phyloP scores from a whole-genome alignment of 1,140 invertebrate species.

The Metaphire vulgaris region DNA sequence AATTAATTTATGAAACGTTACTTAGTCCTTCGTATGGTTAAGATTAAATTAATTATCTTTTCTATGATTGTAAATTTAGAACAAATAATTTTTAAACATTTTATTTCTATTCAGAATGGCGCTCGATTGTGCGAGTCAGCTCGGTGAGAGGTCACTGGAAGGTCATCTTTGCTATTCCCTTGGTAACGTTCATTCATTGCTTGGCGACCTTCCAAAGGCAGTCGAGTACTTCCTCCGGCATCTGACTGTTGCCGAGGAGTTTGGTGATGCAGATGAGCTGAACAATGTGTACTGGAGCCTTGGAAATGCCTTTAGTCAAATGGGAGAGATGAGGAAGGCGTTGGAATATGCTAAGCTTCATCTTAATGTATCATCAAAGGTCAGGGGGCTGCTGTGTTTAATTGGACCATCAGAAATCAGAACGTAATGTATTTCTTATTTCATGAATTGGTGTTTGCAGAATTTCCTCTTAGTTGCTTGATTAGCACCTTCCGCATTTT shows the following conservation, averaged over 20 bases:
- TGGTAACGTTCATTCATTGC: conserved; percentile 92
- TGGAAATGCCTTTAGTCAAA: conserved; percentile 85
- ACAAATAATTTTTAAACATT: no score
- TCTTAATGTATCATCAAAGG: conserved; percentile 82
- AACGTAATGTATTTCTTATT: neutral
- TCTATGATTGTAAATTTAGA: no score
- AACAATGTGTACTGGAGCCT: conserved; percentile 54
- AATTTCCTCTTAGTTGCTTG: neutral
- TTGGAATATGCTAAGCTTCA: conserved; percentile 82
- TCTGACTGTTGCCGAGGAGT: conserved; percentile 72
- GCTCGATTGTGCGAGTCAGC: conserved; percentile 34
- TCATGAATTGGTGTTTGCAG: neutral
- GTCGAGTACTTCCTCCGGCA: conserved; percentile 91
- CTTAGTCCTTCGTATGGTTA: no score
- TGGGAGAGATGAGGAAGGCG: conserved; percentile 86
- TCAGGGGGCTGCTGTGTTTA: conserved; percentile 42
- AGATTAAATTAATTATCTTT: no score
- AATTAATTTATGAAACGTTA: no score
- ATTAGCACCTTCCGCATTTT: neutral
- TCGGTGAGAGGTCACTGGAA: conserved; percentile 79
- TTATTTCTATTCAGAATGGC: no score
- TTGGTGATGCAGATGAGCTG: conserved; percentile 40
- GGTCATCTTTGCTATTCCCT: conserved; percentile 95
- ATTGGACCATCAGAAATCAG: neutral
- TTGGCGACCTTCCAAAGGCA: conserved; percentile 76